Base-by-base conservation (phyloP, 2,113 vertebrate genomes). In the Silurus glanis region DNA sequence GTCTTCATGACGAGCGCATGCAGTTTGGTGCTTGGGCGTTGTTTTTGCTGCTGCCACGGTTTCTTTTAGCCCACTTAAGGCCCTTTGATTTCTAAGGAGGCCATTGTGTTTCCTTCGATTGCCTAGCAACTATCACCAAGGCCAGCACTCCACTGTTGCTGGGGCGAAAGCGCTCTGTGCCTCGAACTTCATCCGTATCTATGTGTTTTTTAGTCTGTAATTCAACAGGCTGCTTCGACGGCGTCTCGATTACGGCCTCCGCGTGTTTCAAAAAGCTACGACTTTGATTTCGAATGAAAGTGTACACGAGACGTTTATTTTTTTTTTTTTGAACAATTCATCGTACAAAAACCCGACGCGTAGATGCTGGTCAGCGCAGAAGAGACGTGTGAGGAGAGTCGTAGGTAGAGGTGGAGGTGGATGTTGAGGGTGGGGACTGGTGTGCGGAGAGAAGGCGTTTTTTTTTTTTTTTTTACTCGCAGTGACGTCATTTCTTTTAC, bases 41-140 rank as follows among this genome's bases (percentile, higher is more conserved):
- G 56, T 86, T 90, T 80, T 45, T 79, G 78, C 88, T 88, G 91
- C 82, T 69, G 88, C 88, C 84, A 23, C 80, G 5, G 69, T 91
- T 94, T 89, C 92, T 93, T 93, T 93, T 92, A 92, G 93, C 93
- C 94, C 93, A 94, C 92, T 95, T 94, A 95, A 94, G 89, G 93
- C 90, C 93, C 94, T 94, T 94, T 93, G 93, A 93, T 95, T 95
- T 95, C 94, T 91, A 94, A 94, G 94, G 93, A 94, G 93, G 93
- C 94, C 93, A 94, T 95, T 95, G 94, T 95, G 25, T 91, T 94
- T 95, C 95, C 93, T 91, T 94, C 92, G 90, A 94, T 95, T 55
- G 90, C 95, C 91, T 95, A 95, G 95, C 94, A 95, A 95, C 95
- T 92, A 91, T 95, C 93, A 94, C 94, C 95, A 95, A 95, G 95